Conservation (phyloP, 2,888 invertebrate species). For the Cephus sareptanus region DNA sequence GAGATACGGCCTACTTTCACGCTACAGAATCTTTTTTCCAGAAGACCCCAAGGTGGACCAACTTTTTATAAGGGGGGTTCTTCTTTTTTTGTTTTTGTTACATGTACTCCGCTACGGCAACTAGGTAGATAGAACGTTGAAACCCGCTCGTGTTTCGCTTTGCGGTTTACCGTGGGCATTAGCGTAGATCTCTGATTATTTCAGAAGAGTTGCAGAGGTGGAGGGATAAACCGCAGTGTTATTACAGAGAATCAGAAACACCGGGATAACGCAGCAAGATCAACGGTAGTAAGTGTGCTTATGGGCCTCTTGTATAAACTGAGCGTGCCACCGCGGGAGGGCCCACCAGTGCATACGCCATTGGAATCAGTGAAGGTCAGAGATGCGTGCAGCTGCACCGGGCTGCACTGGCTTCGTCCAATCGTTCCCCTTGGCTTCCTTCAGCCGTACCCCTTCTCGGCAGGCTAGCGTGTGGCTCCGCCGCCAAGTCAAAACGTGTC, state of each 20-base stretch:
- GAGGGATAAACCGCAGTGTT: not conserved
- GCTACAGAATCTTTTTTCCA: not conserved
- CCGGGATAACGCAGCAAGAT: not conserved
- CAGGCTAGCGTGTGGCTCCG: conserved; percentile 13
- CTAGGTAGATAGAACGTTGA: not conserved
- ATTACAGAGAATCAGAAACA: not conserved
- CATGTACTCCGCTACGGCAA: not conserved
- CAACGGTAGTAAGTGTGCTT: not conserved
- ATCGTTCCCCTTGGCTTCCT: conserved; percentile 19
- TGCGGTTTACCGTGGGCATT: not conserved
- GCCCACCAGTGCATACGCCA: conserved; percentile 25
- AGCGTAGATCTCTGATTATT: not conserved
- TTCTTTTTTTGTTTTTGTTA: too few species aligned
- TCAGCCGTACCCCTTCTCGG: conserved; percentile 6
- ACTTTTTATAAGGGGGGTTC: not conserved
- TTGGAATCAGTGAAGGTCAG: conserved; percentile 34
- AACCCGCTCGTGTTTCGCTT: not conserved
- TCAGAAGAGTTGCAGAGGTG: not conserved
- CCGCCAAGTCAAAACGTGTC: conserved; percentile 6
- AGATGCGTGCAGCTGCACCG: conserved; percentile 38
- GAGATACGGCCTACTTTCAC: not conserved
- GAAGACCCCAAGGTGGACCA: not conserved
- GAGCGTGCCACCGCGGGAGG: not conserved
- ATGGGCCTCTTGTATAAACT: not conserved
- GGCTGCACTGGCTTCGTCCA: conserved; percentile 19